Base-by-base conservation (phyloP, 1,140 invertebrate species). In the Temnothorax nylanderi region DNA sequence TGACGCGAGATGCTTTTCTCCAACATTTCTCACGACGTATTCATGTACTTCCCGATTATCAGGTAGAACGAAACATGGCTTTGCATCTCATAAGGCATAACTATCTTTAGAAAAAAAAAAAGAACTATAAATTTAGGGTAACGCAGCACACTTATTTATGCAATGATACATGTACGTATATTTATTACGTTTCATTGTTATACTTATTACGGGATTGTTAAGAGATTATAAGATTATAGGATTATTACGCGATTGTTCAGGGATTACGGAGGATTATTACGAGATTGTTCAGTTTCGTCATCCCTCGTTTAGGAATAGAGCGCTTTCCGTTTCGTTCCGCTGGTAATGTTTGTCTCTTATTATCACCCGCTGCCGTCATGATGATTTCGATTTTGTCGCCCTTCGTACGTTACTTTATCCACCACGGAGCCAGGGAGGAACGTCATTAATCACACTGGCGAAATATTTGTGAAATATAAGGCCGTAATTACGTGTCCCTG, bases 401-500 rank as follows among this genome's bases (percentile, higher is more conserved):
- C 13, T 75, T 47, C 21, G 56, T 65, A 58, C 47, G 51, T 34
- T 62, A 80, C 80, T 74, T 81, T 71, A 71, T 71, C 34, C 84
- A 18, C 10, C 49, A 7, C 65, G 54, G 37, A 81, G n/a, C n/a
- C 51, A 32, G 80, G 90, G 89, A 92, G 87, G 86, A 90, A 89
- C 87, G 81, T 94, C 93, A 92, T 94, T 94, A 94, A 94, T 94
- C 94, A 93, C 93, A 92, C 88, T 78, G 65, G 91, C 54, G 77
- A 91, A 91, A 91, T 92, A 87, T 92, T 89, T 89, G 78, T n/a
- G 34, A 87, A 62, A 91, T 93, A 86, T 92, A 93, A 93, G 90
- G 85, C 87, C 87, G 88, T 91, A 93, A 94, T 94, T 93, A 93
- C 90, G 81, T 74, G 74, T 26, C 77, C 86, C 76, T 47, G 41